Evolutionary conservation across 2,888 invertebrate genomes (phyloP).

Genomic region (Drosophila quinaria): DNA sequence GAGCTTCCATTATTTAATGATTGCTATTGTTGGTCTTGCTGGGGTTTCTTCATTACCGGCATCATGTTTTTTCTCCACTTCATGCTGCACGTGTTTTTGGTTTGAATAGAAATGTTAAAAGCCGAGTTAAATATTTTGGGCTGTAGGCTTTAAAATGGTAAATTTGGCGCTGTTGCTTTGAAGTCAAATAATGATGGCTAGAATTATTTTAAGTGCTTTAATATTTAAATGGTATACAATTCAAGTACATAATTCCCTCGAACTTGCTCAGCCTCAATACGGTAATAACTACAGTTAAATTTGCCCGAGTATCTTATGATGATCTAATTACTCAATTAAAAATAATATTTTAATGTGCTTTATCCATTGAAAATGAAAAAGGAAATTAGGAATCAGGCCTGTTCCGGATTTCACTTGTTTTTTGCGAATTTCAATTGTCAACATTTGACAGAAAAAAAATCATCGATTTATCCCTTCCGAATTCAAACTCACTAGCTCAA

Average conservation of each 20-base stretch:
- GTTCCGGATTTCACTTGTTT: too few species aligned
- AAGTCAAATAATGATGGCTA: constrained; percentile 33
- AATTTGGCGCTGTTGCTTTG: constrained; percentile 43
- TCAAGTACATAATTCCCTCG: constrained; percentile 1
- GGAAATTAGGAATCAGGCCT: too few species aligned
- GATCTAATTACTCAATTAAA: background rate
- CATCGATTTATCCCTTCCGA: too few species aligned
- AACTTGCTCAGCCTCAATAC: background rate
- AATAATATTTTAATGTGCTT: background rate
- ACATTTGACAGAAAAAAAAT: too few species aligned
- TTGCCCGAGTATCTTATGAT: background rate
- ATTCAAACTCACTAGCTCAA: too few species aligned
- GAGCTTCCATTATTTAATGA: constrained; percentile 58
- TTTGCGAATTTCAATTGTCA: too few species aligned
- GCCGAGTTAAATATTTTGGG: constrained; percentile 38
- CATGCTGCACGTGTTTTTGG: constrained; percentile 68
- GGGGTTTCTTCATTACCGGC: constrained; percentile 41
- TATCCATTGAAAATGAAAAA: background rate
- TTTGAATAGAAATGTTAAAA: constrained; percentile 49
- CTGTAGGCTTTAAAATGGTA: constrained; percentile 45
- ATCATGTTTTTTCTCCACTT: constrained; percentile 14
- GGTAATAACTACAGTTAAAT: background rate
- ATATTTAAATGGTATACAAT: background rate
- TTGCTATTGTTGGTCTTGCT: constrained; percentile 56
- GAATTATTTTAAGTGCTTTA: background rate